Evolutionary conservation across 2,113 vertebrate species (phyloP).

Genomic region (Cynoglossus semilaevis): DNA sequence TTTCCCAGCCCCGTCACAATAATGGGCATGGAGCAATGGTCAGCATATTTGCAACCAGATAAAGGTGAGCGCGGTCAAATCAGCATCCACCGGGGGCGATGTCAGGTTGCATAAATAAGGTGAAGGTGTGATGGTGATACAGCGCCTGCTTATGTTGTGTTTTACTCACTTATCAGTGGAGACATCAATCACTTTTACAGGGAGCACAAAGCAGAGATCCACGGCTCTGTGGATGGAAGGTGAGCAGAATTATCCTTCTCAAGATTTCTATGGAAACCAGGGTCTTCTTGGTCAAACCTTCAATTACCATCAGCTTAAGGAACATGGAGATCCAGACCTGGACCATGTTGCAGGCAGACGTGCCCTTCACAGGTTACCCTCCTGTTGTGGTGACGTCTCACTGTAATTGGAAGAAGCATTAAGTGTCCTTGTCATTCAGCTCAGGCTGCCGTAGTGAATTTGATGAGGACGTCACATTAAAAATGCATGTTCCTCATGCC

Average conservation of each 20-base stretch:
- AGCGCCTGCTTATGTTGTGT: conserved; percentile 24
- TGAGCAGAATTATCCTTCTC: too few species aligned
- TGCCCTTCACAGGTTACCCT: conserved; percentile 47
- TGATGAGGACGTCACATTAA: conserved; percentile 73
- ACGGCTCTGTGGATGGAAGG: background rate
- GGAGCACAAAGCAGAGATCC: conserved; percentile 19
- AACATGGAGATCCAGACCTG: too few species aligned
- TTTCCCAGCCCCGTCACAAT: conserved; percentile 50
- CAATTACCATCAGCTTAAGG: too few species aligned
- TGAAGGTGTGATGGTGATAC: conserved; percentile 32
- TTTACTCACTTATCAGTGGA: conserved; percentile 30
- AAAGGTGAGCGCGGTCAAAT: conserved; percentile 60
- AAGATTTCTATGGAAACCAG: too few species aligned
- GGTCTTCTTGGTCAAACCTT: too few species aligned
- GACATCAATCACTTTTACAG: conserved; percentile 22
- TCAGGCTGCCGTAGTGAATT: conserved; percentile 57
- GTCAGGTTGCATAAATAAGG: conserved; percentile 47
- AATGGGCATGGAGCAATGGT: conserved; percentile 49
- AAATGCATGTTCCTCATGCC: conserved; percentile 70
- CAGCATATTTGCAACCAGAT: conserved; percentile 56
- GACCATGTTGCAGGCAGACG: conserved; percentile 23
- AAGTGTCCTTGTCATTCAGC: conserved; percentile 67
- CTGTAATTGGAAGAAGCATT: conserved; percentile 50
- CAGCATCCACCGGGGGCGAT: conserved; percentile 25
- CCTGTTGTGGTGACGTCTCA: conserved; percentile 21